Evolutionary conservation across 2,888 invertebrate genomes (phyloP), one percentile per base, ranked within the genome.

Genomic region (Aporophyla nigra): DNA sequence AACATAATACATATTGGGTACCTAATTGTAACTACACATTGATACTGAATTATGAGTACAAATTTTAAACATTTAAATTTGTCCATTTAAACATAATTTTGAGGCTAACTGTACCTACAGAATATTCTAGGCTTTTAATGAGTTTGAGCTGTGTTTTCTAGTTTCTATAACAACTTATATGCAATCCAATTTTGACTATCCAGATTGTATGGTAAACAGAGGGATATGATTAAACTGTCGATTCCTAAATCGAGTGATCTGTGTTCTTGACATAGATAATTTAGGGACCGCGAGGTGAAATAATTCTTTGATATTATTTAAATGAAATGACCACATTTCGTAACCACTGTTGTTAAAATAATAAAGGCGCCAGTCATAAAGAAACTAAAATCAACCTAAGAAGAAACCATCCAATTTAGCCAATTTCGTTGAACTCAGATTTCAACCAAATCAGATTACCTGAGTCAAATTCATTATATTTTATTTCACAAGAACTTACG

Each of bases 261-360:
- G 54, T 71, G 21, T 46, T 67, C 12, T 67, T 67, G 71, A 67
- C 46, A 12, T 67, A 27, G 54, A 71, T 71, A 27, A 72, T 72
- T 46, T 67, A n/a, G 43, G 16, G 21, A 46, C 21, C 66, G 27
- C 27, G 14, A 27, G 16, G 3, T 4, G 10, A 27, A 67, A 14
- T 43, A 43, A 72, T 56, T 27, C 27, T 12, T 27, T 16, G 54
- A 54, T 3, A 3, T 54, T 43, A 65, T 16, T 43, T 9, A 43
- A 53, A 43, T 71, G 62, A 16, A 16, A 5, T 24, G 21, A 16
- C 16, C 27, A 16, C 14, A 49, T 49, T 21, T 61, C 19, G 19
- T 67, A 66, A 16, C n/a, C 7, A 5, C 2, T 16, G 1, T 53
- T 19, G 16, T 43, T 43, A 24, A 6, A 54, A 16, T n/a, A 53